Evolutionary conservation across 2,113 vertebrate species (phyloP).

Genomic region (Syngnathus typhle): DNA sequence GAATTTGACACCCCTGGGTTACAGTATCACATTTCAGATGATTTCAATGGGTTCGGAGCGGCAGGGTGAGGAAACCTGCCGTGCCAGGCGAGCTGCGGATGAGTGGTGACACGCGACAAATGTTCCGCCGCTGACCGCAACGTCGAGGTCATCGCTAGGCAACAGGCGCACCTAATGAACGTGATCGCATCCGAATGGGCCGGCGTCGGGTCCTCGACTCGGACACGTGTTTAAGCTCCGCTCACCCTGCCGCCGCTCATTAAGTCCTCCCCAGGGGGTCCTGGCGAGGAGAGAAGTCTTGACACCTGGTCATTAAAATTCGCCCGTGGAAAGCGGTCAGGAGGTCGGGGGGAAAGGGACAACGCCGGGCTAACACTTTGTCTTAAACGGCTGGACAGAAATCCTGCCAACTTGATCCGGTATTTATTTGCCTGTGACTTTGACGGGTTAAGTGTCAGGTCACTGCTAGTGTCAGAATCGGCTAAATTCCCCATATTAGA

Average conservation of each 20-base stretch:
- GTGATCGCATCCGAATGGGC: background rate
- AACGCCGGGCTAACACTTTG: background rate
- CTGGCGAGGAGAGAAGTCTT: constrained; percentile 18
- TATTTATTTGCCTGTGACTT: too few relatives aligned
- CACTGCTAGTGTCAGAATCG: too few relatives aligned
- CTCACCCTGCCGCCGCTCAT: constrained; percentile 16
- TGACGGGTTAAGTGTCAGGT: too few relatives aligned
- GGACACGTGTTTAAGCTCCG: constrained; percentile 1
- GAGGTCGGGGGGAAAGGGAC: constrained; percentile 15
- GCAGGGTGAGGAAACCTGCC: background rate
- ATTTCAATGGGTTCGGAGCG: background rate
- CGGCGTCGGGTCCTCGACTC: background rate
- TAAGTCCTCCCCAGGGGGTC: constrained; percentile 24
- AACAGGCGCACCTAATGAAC: background rate
- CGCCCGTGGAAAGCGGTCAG: constrained; percentile 19
- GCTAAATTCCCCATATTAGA: too few relatives aligned
- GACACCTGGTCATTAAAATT: constrained; percentile 57
- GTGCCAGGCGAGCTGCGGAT: background rate
- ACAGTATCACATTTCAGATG: background rate
- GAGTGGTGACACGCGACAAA: background rate
- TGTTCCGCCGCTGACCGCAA: background rate
- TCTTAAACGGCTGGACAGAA: background rate
- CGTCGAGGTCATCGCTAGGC: background rate
- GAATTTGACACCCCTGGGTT: background rate
- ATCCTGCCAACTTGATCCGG: background rate